phyloP scores from a whole-genome alignment of 2,888 invertebrate species.

The Eudasyphora cyanicolor region DNA sequence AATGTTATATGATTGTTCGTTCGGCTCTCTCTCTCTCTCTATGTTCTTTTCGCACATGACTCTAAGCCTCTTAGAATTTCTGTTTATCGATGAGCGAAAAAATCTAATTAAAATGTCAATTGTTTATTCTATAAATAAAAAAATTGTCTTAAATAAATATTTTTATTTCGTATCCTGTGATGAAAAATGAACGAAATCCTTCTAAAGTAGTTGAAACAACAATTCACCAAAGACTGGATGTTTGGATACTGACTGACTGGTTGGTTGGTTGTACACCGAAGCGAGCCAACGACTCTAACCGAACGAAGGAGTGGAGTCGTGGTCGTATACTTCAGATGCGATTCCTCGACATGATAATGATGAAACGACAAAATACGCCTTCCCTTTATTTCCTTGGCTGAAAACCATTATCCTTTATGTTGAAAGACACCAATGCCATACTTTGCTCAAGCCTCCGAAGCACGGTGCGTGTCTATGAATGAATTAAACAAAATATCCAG shows the following conservation, averaged over 20 bases:
- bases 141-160: constrained; percentile 47
- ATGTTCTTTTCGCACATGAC: neutral
- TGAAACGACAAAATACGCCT: constrained; percentile 28
- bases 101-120: constrained; percentile 54
- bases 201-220: constrained; percentile 29
- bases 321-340: neutral
- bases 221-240: constrained; percentile 33
- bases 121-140: constrained; percentile 53
- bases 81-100: neutral
- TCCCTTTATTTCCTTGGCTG: constrained; percentile 5
- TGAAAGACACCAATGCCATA: constrained; percentile 41
- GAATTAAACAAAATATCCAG: constrained; percentile 57
- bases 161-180: neutral
- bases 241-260: neutral
- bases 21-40: neutral
- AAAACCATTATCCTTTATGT: constrained; percentile 59
- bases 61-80: neutral
- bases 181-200: constrained; percentile 25
- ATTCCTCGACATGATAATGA: constrained; percentile 31
- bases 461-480: constrained; percentile 62
- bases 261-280: neutral
- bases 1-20: neutral
- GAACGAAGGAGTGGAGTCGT: neutral
- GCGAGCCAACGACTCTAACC: neutral
- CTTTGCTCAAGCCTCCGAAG: too few species aligned